A percentile compares a stretch with the other conserved stretches of the same genome.
Conservation (phyloP, 2,888 invertebrate genomes). For the Stenolophus ochropezus region DNA sequence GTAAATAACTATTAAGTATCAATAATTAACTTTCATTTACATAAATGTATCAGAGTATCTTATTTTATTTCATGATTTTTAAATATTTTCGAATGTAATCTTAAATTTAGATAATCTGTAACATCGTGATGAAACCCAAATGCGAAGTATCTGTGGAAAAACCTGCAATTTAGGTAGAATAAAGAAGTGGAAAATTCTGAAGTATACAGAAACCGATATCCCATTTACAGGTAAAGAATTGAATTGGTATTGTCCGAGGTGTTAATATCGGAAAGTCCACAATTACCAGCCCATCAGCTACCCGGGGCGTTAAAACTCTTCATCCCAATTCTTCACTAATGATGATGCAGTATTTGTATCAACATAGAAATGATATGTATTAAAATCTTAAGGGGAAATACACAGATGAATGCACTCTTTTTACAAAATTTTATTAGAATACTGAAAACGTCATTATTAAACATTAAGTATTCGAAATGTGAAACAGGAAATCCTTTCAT, state of each 20-base stretch:
- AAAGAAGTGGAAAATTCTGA: constrained; percentile 1
- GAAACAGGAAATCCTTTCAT: too few relatives aligned
- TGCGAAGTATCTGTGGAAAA: background rate
- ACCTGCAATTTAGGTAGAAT: background rate
- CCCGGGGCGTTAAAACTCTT: background rate
- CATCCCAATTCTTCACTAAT: background rate
- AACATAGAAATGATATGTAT: background rate
- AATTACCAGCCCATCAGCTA: background rate
- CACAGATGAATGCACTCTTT: background rate
- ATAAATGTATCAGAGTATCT: too few relatives aligned
- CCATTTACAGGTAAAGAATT: background rate
- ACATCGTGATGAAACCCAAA: background rate
- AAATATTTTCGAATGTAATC: background rate
- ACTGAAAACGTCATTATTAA: too few relatives aligned
- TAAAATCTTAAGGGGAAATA: background rate
- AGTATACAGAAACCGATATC: background rate
- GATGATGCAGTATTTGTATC: background rate
- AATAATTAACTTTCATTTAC: too few relatives aligned
- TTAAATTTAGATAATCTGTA: background rate
- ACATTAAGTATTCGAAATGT: too few relatives aligned
- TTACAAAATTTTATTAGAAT: too few relatives aligned
- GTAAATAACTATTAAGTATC: too few relatives aligned
- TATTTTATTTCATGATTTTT: background rate
- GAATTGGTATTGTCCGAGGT: background rate
- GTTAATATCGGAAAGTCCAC: constrained; percentile 1